Evolutionary conservation across 1,140 invertebrate species (phyloP).

Genomic region (Oppia nitens): DNA sequence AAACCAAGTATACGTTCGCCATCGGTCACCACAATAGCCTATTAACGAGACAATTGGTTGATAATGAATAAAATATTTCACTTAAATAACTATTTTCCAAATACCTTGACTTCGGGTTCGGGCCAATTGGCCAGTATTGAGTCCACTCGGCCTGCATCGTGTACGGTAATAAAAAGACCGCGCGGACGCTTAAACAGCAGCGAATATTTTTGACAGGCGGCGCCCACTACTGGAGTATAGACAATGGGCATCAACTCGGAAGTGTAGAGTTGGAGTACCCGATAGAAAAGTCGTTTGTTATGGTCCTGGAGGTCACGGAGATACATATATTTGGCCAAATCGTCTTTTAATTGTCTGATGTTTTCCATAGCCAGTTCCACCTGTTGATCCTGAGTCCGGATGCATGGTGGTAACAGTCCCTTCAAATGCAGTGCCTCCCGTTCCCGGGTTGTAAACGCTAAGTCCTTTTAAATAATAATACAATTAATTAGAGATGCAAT

Average conservation of each 20-base stretch:
- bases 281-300: conserved; percentile 90
- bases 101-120: conserved; percentile 59
- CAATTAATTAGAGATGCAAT: too few species aligned
- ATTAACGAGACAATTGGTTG: conserved; percentile 16
- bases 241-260: conserved; percentile 93
- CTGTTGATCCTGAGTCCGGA: conserved; percentile 23
- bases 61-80: conserved; percentile 1
- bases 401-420: conserved; percentile 26
- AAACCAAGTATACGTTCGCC: conserved; percentile 84
- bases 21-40: conserved; percentile 86
- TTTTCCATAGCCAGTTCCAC: conserved; percentile 23
- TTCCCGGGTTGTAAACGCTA: conserved; percentile 24
- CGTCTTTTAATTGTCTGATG: conserved; percentile 20
- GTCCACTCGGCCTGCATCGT: conserved; percentile 76
- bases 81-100: background rate
- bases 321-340: conserved; percentile 25
- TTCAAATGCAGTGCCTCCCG: conserved; percentile 24
- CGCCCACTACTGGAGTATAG: conserved; percentile 91
- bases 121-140: conserved; percentile 57
- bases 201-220: conserved; percentile 92
- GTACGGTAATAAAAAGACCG: conserved; percentile 88
- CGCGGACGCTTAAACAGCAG: conserved; percentile 74
- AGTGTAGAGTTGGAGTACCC: conserved; percentile 76
- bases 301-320: conserved; percentile 47
- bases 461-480: too few species aligned